phyloP scores from a whole-genome alignment of 2,888 invertebrate species.

The Neria commutata region DNA sequence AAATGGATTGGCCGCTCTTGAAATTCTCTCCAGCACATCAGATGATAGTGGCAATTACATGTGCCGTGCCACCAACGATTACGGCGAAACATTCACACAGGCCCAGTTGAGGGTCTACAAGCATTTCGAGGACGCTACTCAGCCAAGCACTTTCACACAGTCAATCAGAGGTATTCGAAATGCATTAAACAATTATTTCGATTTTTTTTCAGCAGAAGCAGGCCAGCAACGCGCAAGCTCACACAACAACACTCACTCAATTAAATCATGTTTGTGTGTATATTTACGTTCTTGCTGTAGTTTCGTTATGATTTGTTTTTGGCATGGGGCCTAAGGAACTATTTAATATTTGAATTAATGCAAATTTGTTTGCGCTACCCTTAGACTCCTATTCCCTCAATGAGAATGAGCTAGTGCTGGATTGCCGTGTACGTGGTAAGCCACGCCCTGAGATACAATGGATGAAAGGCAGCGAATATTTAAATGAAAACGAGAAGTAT shows the following conservation, averaged over 20 bases:
- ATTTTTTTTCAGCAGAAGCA: not conserved
- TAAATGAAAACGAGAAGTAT: conserved; percentile 67
- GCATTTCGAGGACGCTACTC: conserved; percentile 72
- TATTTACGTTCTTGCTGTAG: not conserved
- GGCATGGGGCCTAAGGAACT: not conserved
- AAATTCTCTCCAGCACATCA: conserved; percentile 71
- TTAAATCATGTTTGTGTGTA: conserved; percentile 3
- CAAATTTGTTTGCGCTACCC: not conserved
- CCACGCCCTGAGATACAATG: conserved; percentile 77
- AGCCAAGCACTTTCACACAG: conserved; percentile 76
- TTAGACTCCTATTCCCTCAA: conserved; percentile 74
- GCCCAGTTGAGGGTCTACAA: conserved; percentile 77
- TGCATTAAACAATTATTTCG: not conserved
- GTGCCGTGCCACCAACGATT: conserved; percentile 77
- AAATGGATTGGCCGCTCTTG: conserved; percentile 73
- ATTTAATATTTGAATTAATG: not conserved
- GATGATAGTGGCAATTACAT: conserved; percentile 80
- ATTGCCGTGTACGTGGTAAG: conserved; percentile 79
- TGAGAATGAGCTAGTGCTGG: conserved; percentile 76
- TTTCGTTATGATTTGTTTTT: not conserved
- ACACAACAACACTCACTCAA: conserved; percentile 25
- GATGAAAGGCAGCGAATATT: conserved; percentile 72
- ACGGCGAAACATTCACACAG: conserved; percentile 74
- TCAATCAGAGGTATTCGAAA: conserved; percentile 69
- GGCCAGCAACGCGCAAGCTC: conserved; percentile 16